Conservation (phyloP, 2,113 vertebrate genomes). For the Dasyornis broadbenti region DNA sequence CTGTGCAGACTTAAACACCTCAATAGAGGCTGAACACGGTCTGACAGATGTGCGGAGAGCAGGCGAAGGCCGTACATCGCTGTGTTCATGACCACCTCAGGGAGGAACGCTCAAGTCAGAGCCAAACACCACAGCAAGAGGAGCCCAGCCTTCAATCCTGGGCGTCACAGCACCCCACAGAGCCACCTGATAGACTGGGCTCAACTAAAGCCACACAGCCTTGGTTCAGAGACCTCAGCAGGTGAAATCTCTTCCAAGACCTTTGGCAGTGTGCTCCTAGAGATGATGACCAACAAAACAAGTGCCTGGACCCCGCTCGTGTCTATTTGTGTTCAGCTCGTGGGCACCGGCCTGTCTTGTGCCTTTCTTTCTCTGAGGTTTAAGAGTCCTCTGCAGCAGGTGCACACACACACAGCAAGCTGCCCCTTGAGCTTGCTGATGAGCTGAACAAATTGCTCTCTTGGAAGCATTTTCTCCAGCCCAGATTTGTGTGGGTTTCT, state of each 20-base stretch:
- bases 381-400: not conserved
- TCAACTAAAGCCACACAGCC: not conserved
- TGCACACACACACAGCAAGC: not conserved
- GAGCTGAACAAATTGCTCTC: conserved; percentile 4
- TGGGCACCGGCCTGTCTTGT: not conserved
- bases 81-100: not conserved
- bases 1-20: fast-evolving
- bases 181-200: fast-evolving
- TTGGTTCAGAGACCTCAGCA: not conserved
- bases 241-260: not conserved
- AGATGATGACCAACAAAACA: not conserved
- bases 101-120: not conserved
- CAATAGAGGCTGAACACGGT: not conserved
- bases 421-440: not conserved
- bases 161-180: too few species aligned
- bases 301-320: not conserved
- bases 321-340: not conserved
- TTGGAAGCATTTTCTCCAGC: not conserved
- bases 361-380: not conserved
- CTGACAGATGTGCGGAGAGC: fast-evolving
- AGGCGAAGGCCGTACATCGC: not conserved
- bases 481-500: not conserved
- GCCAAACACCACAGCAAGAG: not conserved
- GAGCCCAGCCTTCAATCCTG: not conserved
- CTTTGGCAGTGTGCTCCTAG: not conserved